These are phyloP conservation scores for Bombyx mori DNA, from an alignment of 1,140 invertebrate species.

Conservation along the genomic window DNA sequence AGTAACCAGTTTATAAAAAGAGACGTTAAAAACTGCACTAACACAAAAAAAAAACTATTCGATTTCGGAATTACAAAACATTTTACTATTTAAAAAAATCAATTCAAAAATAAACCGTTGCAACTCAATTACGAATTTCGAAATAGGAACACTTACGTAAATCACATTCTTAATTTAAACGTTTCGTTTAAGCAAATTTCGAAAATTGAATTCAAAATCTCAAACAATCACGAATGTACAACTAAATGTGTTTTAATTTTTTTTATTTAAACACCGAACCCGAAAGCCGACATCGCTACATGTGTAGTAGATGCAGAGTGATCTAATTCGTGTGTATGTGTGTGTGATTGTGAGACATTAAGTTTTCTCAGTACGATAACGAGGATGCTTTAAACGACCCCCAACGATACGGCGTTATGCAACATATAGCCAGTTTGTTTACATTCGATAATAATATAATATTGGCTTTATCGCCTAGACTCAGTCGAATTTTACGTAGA, in stretches of 20 bases:
- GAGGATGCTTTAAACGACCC: slow-evolving; percentile 14
- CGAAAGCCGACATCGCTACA: not conserved
- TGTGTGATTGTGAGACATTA: slow-evolving; percentile 7
- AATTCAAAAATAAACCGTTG: not conserved
- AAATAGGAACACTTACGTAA: not conserved
- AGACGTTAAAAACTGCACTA: not conserved
- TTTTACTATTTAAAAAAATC: not conserved
- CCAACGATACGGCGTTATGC: slow-evolving; percentile 12
- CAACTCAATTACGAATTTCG: not conserved
- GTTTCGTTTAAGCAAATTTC: not conserved
- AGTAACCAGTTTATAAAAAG: not conserved
- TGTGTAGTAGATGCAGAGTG: slow-evolving; percentile 3
- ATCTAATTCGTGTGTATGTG: slow-evolving; percentile 33
- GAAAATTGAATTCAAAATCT: not conserved
- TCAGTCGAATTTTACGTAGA: too few species aligned
- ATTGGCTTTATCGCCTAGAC: too few species aligned
- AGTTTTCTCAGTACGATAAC: slow-evolving; percentile 26
- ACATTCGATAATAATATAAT: too few species aligned
- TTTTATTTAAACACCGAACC: not conserved
- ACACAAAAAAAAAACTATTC: not conserved
- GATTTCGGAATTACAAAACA: not conserved
- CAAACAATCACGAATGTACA: not conserved
- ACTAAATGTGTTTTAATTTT: not conserved
- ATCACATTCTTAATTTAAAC: too few species aligned
- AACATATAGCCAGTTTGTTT: slow-evolving; percentile 5